These are phyloP conservation scores for Chinchilla lanigera DNA, from an alignment of 2,113 vertebrate genomes.

Conservation along the genomic window DNA sequence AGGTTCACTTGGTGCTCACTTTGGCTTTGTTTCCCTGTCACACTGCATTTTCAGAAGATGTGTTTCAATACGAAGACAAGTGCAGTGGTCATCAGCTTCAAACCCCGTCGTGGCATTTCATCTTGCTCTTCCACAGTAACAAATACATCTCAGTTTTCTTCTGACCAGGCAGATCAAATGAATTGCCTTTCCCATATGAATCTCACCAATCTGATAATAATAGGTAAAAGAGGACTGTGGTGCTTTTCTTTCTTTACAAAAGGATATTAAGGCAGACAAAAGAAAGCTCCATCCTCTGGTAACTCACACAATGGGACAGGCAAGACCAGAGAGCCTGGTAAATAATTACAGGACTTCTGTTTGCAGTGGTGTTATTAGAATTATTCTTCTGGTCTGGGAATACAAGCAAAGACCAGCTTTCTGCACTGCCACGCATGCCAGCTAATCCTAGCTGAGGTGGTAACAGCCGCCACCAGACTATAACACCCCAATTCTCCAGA, in stretches of 20 bases:
- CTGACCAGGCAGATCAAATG: constrained; percentile 39
- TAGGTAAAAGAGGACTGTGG: background rate
- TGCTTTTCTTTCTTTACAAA: background rate
- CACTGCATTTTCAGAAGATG: background rate
- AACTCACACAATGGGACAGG: background rate
- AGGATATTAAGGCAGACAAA: background rate
- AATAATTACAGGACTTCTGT: background rate
- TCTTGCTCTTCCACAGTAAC: background rate
- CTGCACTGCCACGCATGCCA: background rate
- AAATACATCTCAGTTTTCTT: constrained; percentile 16
- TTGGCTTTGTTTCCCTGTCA: constrained; percentile 5
- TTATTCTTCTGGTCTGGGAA: constrained; percentile 21
- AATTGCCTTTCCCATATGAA: constrained; percentile 13
- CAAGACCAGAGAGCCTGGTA: background rate
- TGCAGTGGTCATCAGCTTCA: background rate
- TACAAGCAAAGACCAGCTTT: background rate
- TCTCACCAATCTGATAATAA: background rate
- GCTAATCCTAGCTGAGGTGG: background rate
- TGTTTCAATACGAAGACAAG: constrained; percentile 41
- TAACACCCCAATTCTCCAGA: background rate
- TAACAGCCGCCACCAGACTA: background rate
- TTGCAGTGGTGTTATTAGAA: background rate
- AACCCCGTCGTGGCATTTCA: background rate
- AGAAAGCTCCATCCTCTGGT: background rate
- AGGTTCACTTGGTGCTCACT: background rate